These are phyloP conservation scores for Acleris emargana DNA, from an alignment of 2,888 invertebrate species.

Conservation along the genomic window DNA sequence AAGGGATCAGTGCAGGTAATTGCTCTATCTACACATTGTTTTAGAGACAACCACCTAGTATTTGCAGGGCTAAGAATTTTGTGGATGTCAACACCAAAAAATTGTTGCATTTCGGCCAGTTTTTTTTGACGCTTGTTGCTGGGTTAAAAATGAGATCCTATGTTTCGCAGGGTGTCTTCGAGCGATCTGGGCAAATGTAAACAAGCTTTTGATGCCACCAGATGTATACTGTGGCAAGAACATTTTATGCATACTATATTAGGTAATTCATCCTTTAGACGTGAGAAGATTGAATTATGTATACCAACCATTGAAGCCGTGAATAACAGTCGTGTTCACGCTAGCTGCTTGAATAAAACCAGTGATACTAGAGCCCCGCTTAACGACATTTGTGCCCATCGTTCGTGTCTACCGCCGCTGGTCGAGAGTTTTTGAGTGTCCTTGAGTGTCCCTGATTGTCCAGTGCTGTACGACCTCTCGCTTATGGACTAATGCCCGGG, in stretches of 20 bases:
- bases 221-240: constrained; percentile 3
- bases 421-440: too few species aligned
- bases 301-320: too few species aligned
- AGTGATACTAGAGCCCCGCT: too few species aligned
- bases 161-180: constrained; percentile 8
- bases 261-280: constrained; percentile 8
- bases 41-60: constrained; percentile 20
- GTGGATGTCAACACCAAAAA: constrained; percentile 6
- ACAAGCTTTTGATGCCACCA: constrained; percentile 7
- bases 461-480: too few species aligned
- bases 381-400: too few species aligned
- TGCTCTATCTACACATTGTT: constrained; percentile 24
- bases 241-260: constrained; percentile 14
- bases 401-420: too few species aligned
- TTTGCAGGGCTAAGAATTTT: constrained; percentile 16
- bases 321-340: too few species aligned
- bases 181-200: constrained; percentile 12
- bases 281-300: constrained; percentile 10
- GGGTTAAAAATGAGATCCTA: constrained; percentile 15
- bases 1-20: constrained; percentile 4
- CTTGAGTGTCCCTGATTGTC: too few species aligned
- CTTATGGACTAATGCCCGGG: too few species aligned
- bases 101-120: constrained; percentile 1
- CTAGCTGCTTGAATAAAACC: too few species aligned
- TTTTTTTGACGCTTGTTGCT: not conserved